These are phyloP conservation scores for Lepidocolaptes lacrymiger DNA, from an alignment of 2,797 vertebrate genomes.

Conservation along the genomic window DNA sequence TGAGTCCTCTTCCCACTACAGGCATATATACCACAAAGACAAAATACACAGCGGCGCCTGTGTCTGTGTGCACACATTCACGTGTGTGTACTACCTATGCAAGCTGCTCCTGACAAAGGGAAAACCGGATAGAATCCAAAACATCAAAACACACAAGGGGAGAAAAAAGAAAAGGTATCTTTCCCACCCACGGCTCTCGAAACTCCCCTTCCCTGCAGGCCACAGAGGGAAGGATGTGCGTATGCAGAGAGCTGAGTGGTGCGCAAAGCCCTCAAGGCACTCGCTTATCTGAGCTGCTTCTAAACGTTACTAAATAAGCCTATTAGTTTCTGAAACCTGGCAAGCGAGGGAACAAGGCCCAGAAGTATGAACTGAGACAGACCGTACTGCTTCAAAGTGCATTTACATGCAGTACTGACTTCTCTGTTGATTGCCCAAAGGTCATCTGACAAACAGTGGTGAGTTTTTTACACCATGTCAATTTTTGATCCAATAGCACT, in stretches of 20 bases:
- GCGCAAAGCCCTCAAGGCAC: constrained; percentile 40
- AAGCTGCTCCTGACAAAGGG: neutral
- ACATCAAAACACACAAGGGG: neutral
- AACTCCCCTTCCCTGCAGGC: neutral
- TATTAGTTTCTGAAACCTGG: constrained; percentile 54
- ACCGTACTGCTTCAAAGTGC: neutral
- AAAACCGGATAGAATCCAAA: neutral
- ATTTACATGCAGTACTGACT: constrained; percentile 31
- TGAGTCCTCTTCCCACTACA: neutral
- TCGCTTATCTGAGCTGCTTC: constrained; percentile 45
- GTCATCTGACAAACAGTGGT: constrained; percentile 62
- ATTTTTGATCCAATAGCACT: constrained; percentile 33
- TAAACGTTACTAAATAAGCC: constrained; percentile 53
- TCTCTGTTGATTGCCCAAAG: constrained; percentile 44
- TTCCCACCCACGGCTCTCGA: neutral
- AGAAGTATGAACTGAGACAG: constrained; percentile 19
- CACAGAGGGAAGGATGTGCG: neutral
- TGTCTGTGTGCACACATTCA: neutral
- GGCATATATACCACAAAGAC: neutral
- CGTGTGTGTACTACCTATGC: neutral
- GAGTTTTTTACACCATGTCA: constrained; percentile 55
- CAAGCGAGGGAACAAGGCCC: constrained; percentile 15
- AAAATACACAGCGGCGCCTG: neutral
- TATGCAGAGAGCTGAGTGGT: neutral
- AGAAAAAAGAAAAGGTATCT: neutral